Base-by-base conservation (phyloP, 2,113 vertebrate genomes). In the Lepisosteus osseus region DNA sequence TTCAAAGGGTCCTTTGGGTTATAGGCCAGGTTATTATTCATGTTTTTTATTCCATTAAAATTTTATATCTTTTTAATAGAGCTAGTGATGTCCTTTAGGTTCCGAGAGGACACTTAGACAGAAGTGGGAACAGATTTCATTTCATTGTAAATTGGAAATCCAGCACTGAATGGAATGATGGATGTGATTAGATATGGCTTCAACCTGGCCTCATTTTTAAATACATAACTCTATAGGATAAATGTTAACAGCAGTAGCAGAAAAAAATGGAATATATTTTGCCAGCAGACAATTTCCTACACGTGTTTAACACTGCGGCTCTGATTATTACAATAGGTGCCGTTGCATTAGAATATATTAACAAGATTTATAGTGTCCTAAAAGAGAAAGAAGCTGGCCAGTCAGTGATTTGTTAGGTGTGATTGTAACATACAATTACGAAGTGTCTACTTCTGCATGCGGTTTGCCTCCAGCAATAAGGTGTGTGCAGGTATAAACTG, bases 121-220 rank as follows among this genome's bases (percentile, higher is more conserved):
- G 64, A 43, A 41, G 29, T 12, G 44, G 64, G 29, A 63, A 42
- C 64, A 65, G 64, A 14, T 65, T 65, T 65, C 64, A 65, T 65
- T 65, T 44, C 41, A 43, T 42, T 65, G 40, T 65, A 65, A 65
- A 65, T 65, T 65, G 64, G 64, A 65, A 44, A 43, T 44, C 42
- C 40, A 14, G 14, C 41, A 5, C 64, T 12, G 41, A 65, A 44
- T 44, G 41, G 42, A 43, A 65, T 65, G 64, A 65, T 65, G 64
- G 44, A 65, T 65, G 64, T 13, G 13, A 43, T 8, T 11, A 43
- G 64, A 44, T 12, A 41, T 13, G 6, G 11, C 42, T 5, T 12
- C 9, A 41, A 65, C 64, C 43, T 66, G 13, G 64, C 64, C 43
- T 7, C 63, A 13, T 40, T 13, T 44, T 65, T 65, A 65, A 43